Evolutionary conservation across 2,113 vertebrate genomes (phyloP), one percentile per base, ranked within the genome.

Genomic region (Marmota flaviventris): DNA sequence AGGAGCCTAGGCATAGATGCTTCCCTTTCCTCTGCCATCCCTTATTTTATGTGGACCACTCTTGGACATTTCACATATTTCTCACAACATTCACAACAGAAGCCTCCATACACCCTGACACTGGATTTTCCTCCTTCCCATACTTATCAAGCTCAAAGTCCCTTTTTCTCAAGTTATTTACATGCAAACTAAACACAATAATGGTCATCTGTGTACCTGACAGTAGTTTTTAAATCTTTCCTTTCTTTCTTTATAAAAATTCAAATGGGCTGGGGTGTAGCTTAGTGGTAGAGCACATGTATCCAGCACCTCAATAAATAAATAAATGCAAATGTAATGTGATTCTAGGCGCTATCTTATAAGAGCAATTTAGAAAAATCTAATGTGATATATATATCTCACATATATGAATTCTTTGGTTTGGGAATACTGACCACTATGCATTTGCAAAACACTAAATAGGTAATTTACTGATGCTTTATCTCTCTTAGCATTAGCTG

Each of bases 401-500:
- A 32, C 11, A 67, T 32, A 34, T 7, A 67, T 9, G 20, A 75
- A 37, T 58, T 86, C 29, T 82, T 82, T 85, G 45, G 1, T 73
- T 82, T 79, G 39, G 79, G 93, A 37, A 95, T 1, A 24, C 16
- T 89, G 14, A 94, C 89, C 91, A 97, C 11, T 79, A 95, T 77
- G 93, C 39, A 67, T 81, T 96, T 97, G 93, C 76, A 39, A 32
- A 89, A 37, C 29, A 56, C 5, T 95, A 63, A 93, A 17, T 1
- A 95, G 72, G 11, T 92, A 92, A 63, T 90, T 89, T 32, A 22
- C 13, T 22, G 24, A 77, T 63, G 25, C 72, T 89, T 97, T 39
- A 53, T 78, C 76, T 95, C 70, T 82, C 58, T 96, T 75, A 95
- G 37, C 63, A 37, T 73, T 97, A 90, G 87, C 42, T 48, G 81